Conservation (phyloP, 2,113 vertebrate genomes). For the Herpailurus yagouaroundi region DNA sequence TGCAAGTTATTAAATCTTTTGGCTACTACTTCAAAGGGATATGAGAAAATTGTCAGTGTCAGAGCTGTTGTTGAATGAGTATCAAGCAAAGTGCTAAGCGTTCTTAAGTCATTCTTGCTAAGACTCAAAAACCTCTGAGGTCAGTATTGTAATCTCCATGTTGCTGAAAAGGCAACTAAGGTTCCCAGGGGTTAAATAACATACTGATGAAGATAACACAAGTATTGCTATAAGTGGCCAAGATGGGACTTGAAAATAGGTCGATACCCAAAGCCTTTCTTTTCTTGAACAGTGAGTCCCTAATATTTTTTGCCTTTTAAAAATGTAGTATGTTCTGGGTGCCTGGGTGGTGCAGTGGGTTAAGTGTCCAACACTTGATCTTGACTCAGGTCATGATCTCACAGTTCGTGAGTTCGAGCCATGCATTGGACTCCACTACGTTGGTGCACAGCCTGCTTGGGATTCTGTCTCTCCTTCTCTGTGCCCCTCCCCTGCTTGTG, state of each 20-base stretch:
- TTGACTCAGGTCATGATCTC: too few relatives aligned
- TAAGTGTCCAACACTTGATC: too few relatives aligned
- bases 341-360: too few relatives aligned
- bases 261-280: constrained; percentile 35
- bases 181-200: not conserved
- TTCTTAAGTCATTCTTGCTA: constrained; percentile 45
- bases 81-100: not conserved
- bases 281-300: not conserved
- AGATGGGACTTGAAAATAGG: constrained; percentile 3
- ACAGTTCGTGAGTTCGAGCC: too few relatives aligned
- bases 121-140: constrained; percentile 17
- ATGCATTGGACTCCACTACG: too few relatives aligned
- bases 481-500: too few relatives aligned
- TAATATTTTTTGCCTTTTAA: not conserved
- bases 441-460: too few relatives aligned
- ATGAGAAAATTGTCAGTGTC: constrained; percentile 7
- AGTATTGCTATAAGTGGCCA: not conserved
- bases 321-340: not conserved
- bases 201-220: constrained; percentile 37
- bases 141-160: constrained; percentile 10
- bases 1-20: not conserved
- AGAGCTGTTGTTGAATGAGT: not conserved
- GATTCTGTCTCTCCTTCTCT: too few relatives aligned
- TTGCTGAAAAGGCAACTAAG: not conserved
- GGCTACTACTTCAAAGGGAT: constrained; percentile 38